Conservation (phyloP, 2,113 vertebrate species). For the Ptyas mucosa region DNA sequence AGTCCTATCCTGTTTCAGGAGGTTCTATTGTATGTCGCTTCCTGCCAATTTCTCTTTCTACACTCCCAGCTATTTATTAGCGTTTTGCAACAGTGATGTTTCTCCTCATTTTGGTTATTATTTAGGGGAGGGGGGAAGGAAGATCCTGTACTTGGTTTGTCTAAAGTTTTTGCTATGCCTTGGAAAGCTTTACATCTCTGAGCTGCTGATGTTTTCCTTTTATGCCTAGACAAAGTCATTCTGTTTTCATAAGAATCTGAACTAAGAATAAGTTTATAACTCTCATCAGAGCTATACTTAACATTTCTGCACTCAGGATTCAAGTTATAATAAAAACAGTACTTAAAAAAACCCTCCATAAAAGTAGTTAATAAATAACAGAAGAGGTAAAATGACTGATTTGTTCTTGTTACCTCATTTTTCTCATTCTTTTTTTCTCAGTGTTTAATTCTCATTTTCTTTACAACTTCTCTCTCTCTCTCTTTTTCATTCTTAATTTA, state of each 20-base stretch:
- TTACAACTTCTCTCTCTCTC: background rate
- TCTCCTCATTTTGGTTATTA: background rate
- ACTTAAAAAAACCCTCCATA: background rate
- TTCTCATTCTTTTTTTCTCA: background rate
- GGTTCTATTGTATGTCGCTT: background rate
- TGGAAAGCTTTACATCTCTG: background rate
- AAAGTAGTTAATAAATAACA: background rate
- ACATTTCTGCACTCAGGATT: background rate
- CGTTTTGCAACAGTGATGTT: background rate
- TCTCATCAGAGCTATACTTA: background rate
- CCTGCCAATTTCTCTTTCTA: background rate
- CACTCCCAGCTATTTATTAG: background rate
- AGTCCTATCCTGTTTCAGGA: background rate
- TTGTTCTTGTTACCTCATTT: background rate
- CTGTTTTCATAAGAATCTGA: background rate
- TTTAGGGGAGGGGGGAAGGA: background rate
- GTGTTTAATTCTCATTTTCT: background rate
- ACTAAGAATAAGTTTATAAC: background rate
- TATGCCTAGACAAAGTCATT: background rate
- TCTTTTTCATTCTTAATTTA: background rate
- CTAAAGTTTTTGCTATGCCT: background rate
- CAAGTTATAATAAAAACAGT: background rate
- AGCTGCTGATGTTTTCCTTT: background rate
- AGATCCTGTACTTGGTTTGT: background rate
- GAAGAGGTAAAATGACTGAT: background rate